A percentile compares a stretch with the other conserved stretches of the same genome.
Conservation (phyloP, 2,888 invertebrate genomes). For the Eupithecia insigniata region DNA sequence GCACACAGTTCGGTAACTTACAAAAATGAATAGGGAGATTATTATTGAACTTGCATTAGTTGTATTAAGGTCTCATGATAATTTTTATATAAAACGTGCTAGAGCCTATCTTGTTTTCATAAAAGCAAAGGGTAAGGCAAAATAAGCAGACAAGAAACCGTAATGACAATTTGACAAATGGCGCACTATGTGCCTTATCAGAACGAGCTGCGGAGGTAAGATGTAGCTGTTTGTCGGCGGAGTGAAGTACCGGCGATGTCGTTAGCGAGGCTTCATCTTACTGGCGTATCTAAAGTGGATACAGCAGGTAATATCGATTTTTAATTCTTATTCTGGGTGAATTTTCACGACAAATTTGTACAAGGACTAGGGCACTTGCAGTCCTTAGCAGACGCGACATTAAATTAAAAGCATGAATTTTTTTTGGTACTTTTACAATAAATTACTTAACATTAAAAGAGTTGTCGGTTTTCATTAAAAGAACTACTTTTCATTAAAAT, state of each 20-base stretch:
- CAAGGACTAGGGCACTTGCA: not conserved
- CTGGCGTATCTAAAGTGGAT: constrained; percentile 52
- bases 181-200: constrained; percentile 65
- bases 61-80: not conserved
- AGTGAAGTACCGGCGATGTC: constrained; percentile 67
- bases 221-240: constrained; percentile 63
- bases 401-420: not conserved
- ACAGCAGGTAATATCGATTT: not conserved
- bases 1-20: not conserved
- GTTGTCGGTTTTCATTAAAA: not conserved
- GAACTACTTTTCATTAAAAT: not conserved
- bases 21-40: not conserved
- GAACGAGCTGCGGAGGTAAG: constrained; percentile 61
- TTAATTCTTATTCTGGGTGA: not conserved
- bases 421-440: not conserved
- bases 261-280: constrained; percentile 66
- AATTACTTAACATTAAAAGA: not conserved
- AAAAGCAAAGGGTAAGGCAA: constrained; percentile 21
- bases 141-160: constrained; percentile 57
- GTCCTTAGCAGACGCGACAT: not conserved
- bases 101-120: not conserved
- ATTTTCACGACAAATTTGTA: not conserved
- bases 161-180: constrained; percentile 78
- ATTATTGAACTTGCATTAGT: not conserved
- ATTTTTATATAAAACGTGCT: not conserved